Evolutionary conservation across 2,888 invertebrate genomes (phyloP), one percentile per base, ranked within the genome.

Genomic region (Hypercompe scribonia): DNA sequence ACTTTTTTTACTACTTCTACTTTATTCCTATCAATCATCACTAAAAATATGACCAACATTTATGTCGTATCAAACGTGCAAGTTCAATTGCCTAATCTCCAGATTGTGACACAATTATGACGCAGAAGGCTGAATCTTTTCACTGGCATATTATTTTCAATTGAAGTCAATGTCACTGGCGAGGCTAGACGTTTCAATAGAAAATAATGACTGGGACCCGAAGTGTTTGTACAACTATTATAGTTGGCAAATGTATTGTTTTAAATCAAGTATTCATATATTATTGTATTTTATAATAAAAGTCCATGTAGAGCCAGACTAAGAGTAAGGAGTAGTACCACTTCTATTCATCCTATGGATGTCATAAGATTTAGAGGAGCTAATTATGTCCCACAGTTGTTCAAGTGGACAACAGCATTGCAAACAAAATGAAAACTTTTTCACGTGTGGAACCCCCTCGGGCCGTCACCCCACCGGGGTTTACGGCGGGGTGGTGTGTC

Each of bases 121-220:
- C 79, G 75, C 79, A 73, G 87, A 86, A 89, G 89, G 89, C 85
- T 87, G 79, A 83, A 83, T 84, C 85, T 88, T 87, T 87, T 86
- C 81, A 81, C 82, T 65, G 77, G 75, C 76, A 73, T 82, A 84
- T 86, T 81, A 83, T 85, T 83, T 83, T 79, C 84, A 87, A 89
- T 89, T 88, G 89, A 75, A 86, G 81, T 81, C 89, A 89, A 88
- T 89, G 89, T 89, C 89, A 89, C 72, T 88, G 86, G 81, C 86
- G 85, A 89, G 89, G 89, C 77, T 80, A 74, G 76, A 71, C 78
- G 70, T 72, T 76, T 68, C 78, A 83, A 79, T 81, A 77, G 76
- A 75, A 75, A 72, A 78, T 84, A 85, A 84, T 72, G 46, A 71
- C 72, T 76, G 64, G 66, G 42, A 34, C 74, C 46, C 31, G 39